phyloP scores from a whole-genome alignment of 2,888 invertebrate species.

The Podabrus alpinus region DNA sequence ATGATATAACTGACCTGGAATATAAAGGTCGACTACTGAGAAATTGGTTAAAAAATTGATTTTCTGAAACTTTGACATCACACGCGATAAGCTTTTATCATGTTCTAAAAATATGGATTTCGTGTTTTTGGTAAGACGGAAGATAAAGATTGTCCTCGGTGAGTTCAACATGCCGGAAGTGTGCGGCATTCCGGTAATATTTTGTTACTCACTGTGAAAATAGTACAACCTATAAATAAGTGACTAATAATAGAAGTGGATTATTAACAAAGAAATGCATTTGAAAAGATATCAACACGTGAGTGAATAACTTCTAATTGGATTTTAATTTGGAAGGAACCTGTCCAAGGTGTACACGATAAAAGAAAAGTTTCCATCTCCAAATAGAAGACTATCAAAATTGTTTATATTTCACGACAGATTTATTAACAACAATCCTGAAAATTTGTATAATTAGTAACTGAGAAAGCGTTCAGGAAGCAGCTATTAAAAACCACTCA shows the following conservation, averaged over 20 bases:
- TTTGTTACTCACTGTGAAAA: conserved; percentile 37
- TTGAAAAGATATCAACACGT: not conserved
- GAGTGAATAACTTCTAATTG: not conserved
- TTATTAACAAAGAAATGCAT: conserved; percentile 26
- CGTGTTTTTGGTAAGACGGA: conserved; percentile 29
- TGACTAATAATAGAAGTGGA: conserved; percentile 35
- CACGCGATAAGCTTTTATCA: not conserved
- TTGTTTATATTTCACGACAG: not conserved
- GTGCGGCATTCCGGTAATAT: conserved; percentile 38
- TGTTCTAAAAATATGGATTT: conserved; percentile 23
- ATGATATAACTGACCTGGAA: too few species aligned
- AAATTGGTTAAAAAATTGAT: not conserved
- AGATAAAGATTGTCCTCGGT: conserved; percentile 36
- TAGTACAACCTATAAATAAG: conserved; percentile 36
- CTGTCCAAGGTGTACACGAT: not conserved
- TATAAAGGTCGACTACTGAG: too few species aligned
- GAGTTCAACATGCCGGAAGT: conserved; percentile 39
- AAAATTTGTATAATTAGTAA: not conserved
- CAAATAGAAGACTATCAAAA: not conserved
- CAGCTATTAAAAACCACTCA: not conserved
- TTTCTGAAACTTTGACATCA: not conserved
- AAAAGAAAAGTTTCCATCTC: not conserved
- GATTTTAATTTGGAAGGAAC: not conserved
- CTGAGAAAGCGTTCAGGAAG: not conserved
- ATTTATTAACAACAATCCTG: not conserved